Evolutionary conservation across 2,888 invertebrate species (phyloP).

Genomic region (Oegoconia quadripuncta): DNA sequence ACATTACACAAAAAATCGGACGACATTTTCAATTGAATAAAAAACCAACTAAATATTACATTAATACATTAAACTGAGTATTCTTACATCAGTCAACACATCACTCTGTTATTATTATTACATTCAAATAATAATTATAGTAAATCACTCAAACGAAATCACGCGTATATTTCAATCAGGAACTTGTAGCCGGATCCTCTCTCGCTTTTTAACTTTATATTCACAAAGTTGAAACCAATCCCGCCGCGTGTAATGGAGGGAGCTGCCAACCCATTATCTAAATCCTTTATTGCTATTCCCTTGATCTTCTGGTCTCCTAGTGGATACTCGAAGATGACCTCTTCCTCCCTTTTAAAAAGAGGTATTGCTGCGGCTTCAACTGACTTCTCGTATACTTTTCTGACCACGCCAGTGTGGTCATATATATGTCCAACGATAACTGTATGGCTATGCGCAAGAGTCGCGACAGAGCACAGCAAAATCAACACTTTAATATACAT

Average conservation of each 20-base stretch:
- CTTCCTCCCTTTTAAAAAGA: slow-evolving; percentile 47
- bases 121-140: background rate
- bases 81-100: background rate
- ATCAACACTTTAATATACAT: slow-evolving; percentile 38
- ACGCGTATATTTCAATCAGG: slow-evolving; percentile 62
- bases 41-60: no score
- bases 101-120: background rate
- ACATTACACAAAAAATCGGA: no score
- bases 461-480: slow-evolving; percentile 29
- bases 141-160: slow-evolving; percentile 17
- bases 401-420: slow-evolving; percentile 42
- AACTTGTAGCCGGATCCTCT: slow-evolving; percentile 57
- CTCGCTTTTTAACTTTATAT: slow-evolving; percentile 66
- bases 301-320: slow-evolving; percentile 54
- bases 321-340: slow-evolving; percentile 48
- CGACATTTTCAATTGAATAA: no score
- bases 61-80: background rate
- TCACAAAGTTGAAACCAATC: slow-evolving; percentile 54
- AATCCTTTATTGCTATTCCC: slow-evolving; percentile 62
- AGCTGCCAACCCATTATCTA: slow-evolving; percentile 57
- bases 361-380: slow-evolving; percentile 41
- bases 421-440: slow-evolving; percentile 55
- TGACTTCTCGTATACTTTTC: slow-evolving; percentile 45
- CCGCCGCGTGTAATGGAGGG: slow-evolving; percentile 64
- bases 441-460: slow-evolving; percentile 36